A percentile compares a stretch with the other conserved stretches of the same genome.
phyloP scores from a whole-genome alignment of 2,888 invertebrate species.

The Andrena bucephala region DNA sequence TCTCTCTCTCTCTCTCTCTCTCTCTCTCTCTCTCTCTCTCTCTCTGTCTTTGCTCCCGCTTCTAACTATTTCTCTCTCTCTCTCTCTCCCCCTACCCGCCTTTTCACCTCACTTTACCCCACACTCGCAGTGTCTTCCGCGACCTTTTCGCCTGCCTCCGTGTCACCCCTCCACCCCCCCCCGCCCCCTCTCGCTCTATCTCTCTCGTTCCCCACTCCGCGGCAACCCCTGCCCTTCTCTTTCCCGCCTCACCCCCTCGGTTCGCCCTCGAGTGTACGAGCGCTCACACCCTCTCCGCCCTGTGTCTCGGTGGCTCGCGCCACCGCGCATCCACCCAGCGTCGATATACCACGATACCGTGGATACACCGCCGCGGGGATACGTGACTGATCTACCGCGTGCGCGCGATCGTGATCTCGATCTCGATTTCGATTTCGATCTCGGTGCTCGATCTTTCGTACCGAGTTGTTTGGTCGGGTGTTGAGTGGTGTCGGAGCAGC shows the following conservation, averaged over 20 bases:
- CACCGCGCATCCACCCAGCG: conserved; percentile 68
- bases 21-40: background rate
- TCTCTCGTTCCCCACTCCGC: conserved; percentile 4
- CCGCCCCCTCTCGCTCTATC: conserved; percentile 1
- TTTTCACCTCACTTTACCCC: background rate
- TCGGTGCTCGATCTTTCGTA: conserved; percentile 8
- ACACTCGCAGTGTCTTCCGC: background rate
- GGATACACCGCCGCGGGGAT: conserved; percentile 42
- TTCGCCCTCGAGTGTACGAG: conserved; percentile 25
- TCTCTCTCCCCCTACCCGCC: background rate
- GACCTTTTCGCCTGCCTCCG: background rate
- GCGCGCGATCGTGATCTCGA: conserved; percentile 55
- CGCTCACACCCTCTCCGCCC: conserved; percentile 53
- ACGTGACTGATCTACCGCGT: conserved; percentile 60
- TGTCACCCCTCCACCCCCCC: background rate
- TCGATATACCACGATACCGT: conserved; percentile 65
- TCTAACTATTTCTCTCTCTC: background rate
- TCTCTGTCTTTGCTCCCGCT: conserved; percentile 8
- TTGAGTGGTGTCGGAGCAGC: conserved; percentile 15
- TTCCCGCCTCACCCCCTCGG: conserved; percentile 27
- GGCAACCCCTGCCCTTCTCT: conserved; percentile 23
- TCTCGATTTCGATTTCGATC: conserved; percentile 46
- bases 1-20: background rate
- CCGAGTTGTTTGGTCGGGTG: conserved; percentile 15
- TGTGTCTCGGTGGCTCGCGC: conserved; percentile 62